A percentile compares a stretch with the other conserved stretches of the same genome.
Evolutionary conservation across 2,888 invertebrate species (phyloP).

Genomic region (Drosophila mimica): DNA sequence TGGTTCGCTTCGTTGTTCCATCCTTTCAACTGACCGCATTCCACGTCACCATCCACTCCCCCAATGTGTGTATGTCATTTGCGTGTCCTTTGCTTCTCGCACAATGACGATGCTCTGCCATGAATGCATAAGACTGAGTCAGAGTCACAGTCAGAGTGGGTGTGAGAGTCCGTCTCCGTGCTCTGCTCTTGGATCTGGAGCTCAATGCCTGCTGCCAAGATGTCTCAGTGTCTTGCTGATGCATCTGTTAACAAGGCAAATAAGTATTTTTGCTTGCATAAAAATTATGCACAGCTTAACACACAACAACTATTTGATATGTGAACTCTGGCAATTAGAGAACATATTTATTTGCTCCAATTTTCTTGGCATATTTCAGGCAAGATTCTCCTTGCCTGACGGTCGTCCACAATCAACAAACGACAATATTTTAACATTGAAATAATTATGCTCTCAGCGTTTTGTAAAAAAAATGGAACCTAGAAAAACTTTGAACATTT

Average conservation of each 20-base stretch:
- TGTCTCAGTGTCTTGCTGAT: slow-evolving; percentile 28
- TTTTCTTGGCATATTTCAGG: slow-evolving; percentile 21
- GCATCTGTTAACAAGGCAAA: slow-evolving; percentile 68
- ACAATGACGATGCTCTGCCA: slow-evolving; percentile 61
- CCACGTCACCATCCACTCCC: slow-evolving; percentile 1
- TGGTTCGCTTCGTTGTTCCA: slow-evolving; percentile 6
- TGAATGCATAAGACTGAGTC: slow-evolving; percentile 40
- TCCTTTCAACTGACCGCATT: slow-evolving; percentile 27
- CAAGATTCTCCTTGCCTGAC: neutral
- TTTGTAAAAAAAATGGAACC: neutral
- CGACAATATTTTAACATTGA: neutral
- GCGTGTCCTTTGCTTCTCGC: slow-evolving; percentile 51
- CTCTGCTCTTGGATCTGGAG: slow-evolving; percentile 9
- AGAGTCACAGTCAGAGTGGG: neutral
- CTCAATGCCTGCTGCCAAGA: slow-evolving; percentile 1
- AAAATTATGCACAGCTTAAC: slow-evolving; percentile 53
- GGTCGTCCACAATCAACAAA: neutral
- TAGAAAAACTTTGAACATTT: neutral
- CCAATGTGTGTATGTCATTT: slow-evolving; percentile 7
- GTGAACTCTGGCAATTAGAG: neutral
- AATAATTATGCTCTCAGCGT: neutral
- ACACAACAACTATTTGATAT: slow-evolving; percentile 42
- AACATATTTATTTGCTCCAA: slow-evolving; percentile 37
- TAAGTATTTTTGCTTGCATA: slow-evolving; percentile 47
- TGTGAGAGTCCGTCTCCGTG: neutral